Percentiles rank a stretch among this genome's conserved stretches.
These are phyloP conservation scores for Thomomys bottae DNA, from an alignment of 2,113 vertebrate genomes.

Conservation along the genomic window DNA sequence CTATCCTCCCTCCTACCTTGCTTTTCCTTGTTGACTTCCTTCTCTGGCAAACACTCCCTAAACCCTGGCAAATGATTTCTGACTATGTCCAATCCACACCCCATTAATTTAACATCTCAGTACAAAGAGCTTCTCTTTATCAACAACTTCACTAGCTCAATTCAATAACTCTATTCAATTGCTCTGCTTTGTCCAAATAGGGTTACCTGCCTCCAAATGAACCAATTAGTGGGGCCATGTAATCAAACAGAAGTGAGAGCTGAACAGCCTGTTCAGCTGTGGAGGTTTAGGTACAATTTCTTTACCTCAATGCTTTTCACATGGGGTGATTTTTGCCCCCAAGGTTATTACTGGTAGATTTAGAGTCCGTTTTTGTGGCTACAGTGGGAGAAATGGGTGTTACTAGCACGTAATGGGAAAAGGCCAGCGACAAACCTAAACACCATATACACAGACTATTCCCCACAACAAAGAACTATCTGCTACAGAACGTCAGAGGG, in stretches of 20 bases:
- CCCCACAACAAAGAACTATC: neutral
- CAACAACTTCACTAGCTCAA: neutral
- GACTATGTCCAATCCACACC: neutral
- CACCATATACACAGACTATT: neutral
- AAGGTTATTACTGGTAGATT: neutral
- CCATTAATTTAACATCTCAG: neutral
- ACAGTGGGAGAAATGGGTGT: neutral
- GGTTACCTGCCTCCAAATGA: neutral
- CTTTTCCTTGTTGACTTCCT: constrained; percentile 7
- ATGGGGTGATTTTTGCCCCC: neutral
- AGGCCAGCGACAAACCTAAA: neutral
- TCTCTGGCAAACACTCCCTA: neutral
- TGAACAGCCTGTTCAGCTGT: neutral
- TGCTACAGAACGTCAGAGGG: neutral
- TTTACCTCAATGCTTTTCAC: neutral
- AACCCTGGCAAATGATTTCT: constrained; percentile 18
- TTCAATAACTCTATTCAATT: neutral
- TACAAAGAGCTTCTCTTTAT: neutral
- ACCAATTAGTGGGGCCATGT: neutral
- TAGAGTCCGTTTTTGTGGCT: neutral
- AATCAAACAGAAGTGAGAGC: neutral
- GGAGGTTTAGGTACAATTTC: neutral
- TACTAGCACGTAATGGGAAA: neutral
- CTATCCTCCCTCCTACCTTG: neutral
- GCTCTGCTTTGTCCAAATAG: neutral